Base-by-base conservation (phyloP, 2,888 invertebrate species). In the Julus scanicus region DNA sequence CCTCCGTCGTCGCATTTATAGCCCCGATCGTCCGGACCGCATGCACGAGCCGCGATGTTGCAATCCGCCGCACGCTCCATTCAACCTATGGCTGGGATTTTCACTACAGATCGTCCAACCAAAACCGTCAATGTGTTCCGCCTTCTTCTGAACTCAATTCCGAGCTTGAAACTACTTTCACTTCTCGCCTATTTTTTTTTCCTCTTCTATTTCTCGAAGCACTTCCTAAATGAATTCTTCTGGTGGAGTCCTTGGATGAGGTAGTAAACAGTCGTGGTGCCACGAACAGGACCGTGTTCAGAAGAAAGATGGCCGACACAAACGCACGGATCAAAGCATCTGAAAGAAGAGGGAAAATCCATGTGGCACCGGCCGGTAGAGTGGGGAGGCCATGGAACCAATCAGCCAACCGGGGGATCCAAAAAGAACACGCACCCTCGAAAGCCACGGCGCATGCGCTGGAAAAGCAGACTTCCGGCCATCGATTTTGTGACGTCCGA, bases 101-200 rank as follows among this genome's bases (percentile, higher is more conserved):
- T 53, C 53, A 13, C 44, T 44, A 44, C 0, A 17, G 9, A 53
- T 53, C 53, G 53, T 53, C 53, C 53, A 53, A 53, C 53, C 53
- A 53, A 53, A 53, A 53, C 53, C 53, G 53, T 53, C 53, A 53
- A 53, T 53, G 53, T 17, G 53, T 53, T 53, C 53, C 53, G 53
- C 53, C 53, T 53, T 53, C 53, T 53, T 53, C 53, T 53, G 53
- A 53, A 53, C 53, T 53, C 53, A 53, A 53, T 53, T 53, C 53
- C 53, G 53, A 53, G 53, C 17, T 53, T 17, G 53, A 53, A 17
- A 53, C 53, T 53, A 53, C 53, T 53, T 53, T 53, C 53, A 13
- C 53, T 53, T 17, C 53, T 53, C 53, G 53, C 53, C 53, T 53
- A 11, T 53, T 53, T 53, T 53, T 48, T 48, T 48, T 53, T 17